Evolutionary conservation across 23 tunicate genomes (phyloP), one percentile per base, ranked within the genome.

Genomic region (Halocynthia roretzi): DNA sequence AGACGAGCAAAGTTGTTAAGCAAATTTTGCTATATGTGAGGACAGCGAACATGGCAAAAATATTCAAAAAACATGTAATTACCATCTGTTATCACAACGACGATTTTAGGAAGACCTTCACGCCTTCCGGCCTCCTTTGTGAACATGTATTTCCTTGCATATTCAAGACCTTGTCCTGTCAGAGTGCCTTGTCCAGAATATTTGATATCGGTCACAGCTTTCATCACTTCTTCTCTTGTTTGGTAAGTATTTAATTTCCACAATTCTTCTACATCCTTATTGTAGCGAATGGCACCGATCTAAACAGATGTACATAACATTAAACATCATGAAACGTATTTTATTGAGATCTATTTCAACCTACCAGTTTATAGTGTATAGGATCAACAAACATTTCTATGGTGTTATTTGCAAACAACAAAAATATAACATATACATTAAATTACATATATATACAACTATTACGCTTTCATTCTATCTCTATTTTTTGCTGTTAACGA

Each of bases 241-340:
- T 54, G 8, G 53, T 62, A 78, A 6, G 57, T 5, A 22, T 83
- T 79, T 31, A 88, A 71, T 50, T 79, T 50, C 88, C 88, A 88
- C 53, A 88, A 62, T 51, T 83, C 61, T 10, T 78, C 76, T 44
- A 88, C 76, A 7, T 88, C 81, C n/a, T 72, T 70, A 71, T 88
- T 88, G 88, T 88, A 88, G 14, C 95, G 84, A 7, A 88, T 63
- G 6, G 95, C 95, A 8, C 80, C 82, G 74, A 88, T 71, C 95
- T 88, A 66, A 58, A 58, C 63, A 58, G n/a, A 58, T 14, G 15
- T 14, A 58, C 15, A n/a, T 58, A 58, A 31, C 44, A 31, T 31
- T 31, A 31, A 31, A 31, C 44, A 31, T 31, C 44, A 31, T 1
- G 44, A 31, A 31, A 31, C 44, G 44, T 4, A 31, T 31, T 31